A percentile compares a stretch with the other conserved stretches of the same genome.
These are phyloP conservation scores for Malurus splendens DNA, from an alignment of 2,797 vertebrate species.

Conservation along the genomic window DNA sequence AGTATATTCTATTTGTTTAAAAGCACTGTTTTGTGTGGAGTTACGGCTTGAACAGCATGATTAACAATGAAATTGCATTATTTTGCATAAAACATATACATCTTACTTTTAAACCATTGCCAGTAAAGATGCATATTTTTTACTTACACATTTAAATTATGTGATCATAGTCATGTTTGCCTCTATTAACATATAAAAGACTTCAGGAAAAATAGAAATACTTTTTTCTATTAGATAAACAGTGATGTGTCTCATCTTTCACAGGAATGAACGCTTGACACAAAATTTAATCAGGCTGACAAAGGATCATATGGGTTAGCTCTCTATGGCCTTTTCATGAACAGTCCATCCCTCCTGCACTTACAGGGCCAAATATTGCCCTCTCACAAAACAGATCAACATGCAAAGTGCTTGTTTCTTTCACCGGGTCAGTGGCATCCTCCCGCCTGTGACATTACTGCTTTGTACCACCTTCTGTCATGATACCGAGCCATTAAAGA, in stretches of 20 bases:
- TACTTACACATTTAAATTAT: constrained; percentile 50
- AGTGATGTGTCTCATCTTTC: constrained; percentile 23
- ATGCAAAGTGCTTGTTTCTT: not conserved
- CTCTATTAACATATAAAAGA: constrained; percentile 67
- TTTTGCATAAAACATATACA: constrained; percentile 56
- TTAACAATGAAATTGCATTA: constrained; percentile 40
- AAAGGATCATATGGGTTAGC: constrained; percentile 12
- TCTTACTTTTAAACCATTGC: constrained; percentile 46
- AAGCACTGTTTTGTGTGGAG: constrained; percentile 30
- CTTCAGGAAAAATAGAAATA: constrained; percentile 43
- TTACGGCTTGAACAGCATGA: constrained; percentile 33
- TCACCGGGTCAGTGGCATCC: constrained; percentile 20
- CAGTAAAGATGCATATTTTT: constrained; percentile 29
- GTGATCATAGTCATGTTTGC: constrained; percentile 22
- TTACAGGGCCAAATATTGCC: not conserved
- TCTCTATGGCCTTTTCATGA: constrained; percentile 3
- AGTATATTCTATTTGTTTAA: constrained; percentile 48
- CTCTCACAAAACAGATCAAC: constrained; percentile 11
- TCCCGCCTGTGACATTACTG: not conserved
- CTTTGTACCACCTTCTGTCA: not conserved
- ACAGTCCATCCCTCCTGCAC: not conserved
- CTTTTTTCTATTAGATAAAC: constrained; percentile 58
- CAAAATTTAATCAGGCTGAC: constrained; percentile 37
- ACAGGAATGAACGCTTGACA: not conserved
- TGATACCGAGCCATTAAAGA: not conserved